These are phyloP conservation scores for Dasyornis broadbenti DNA, from an alignment of 2,113 vertebrate species.

Conservation along the genomic window DNA sequence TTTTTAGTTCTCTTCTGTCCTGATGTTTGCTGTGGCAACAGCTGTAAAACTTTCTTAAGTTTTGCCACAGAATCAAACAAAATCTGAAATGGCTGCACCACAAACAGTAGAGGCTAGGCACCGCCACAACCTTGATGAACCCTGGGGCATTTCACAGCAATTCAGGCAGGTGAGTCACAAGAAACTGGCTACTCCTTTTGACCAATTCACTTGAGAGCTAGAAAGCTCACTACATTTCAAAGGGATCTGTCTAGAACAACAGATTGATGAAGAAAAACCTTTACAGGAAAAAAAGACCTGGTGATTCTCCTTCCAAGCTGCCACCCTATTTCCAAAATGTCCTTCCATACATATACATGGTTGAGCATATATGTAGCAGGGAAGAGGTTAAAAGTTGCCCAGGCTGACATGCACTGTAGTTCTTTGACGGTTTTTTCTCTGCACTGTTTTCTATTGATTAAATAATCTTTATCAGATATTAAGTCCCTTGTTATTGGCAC, in stretches of 20 bases:
- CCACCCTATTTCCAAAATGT: neutral
- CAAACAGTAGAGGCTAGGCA: neutral
- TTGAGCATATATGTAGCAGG: accelerated
- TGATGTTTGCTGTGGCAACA: neutral
- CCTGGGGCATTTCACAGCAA: neutral
- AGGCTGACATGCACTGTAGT: neutral
- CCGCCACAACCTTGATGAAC: neutral
- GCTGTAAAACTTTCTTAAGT: neutral
- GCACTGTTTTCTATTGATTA: slow-evolving; percentile 61
- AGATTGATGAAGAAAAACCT: too few species aligned
- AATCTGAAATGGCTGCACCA: neutral
- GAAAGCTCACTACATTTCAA: neutral
- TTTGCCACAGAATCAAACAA: neutral
- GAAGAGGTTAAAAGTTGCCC: neutral
- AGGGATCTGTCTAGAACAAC: too few species aligned
- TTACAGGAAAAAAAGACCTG: neutral
- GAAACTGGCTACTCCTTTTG: neutral
- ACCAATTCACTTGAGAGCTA: neutral
- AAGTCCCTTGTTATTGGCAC: slow-evolving; percentile 62
- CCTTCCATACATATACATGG: neutral
- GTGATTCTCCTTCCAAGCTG: neutral
- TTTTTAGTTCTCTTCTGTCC: neutral
- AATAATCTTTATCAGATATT: slow-evolving; percentile 63
- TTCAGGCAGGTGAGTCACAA: neutral
- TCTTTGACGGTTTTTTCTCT: neutral